A percentile compares a stretch with the other conserved stretches of the same genome.
phyloP scores from a whole-genome alignment of 2,888 invertebrate genomes.

The Lycophotia porphyrea region DNA sequence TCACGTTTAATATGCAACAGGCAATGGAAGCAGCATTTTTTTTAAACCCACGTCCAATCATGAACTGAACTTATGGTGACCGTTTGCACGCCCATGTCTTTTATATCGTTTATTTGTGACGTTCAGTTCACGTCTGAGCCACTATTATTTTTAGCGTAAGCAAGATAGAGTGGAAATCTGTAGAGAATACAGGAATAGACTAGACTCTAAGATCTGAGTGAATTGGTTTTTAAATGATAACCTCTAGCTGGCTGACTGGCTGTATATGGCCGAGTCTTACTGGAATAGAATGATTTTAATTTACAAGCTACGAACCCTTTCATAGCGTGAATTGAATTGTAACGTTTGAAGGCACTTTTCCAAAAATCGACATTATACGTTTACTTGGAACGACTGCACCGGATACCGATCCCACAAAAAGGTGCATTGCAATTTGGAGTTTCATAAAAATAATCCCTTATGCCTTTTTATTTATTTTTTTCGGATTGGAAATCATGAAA shows the following conservation, averaged over 20 bases:
- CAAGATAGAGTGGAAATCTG: neutral
- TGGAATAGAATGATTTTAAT: conserved; percentile 1
- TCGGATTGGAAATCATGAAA: too few relatives aligned
- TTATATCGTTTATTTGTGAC: neutral
- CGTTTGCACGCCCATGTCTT: neutral
- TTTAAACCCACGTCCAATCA: neutral
- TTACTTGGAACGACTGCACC: neutral
- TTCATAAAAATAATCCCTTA: neutral
- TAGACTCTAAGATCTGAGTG: neutral
- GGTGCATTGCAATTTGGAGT: neutral
- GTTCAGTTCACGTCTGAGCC: neutral
- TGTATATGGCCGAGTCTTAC: neutral
- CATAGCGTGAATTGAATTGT: neutral
- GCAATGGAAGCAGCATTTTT: neutral
- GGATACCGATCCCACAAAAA: neutral
- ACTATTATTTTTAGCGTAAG: neutral
- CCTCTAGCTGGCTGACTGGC: too few relatives aligned
- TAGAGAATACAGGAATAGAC: neutral
- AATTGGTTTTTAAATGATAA: conserved; percentile 6
- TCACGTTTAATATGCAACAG: neutral
- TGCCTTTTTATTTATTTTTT: too few relatives aligned
- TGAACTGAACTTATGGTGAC: neutral
- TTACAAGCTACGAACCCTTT: neutral
- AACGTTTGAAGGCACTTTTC: neutral
- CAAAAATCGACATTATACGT: neutral